These are phyloP conservation scores for Pitta sordida DNA, from an alignment of 2,113 vertebrate species.

Conservation along the genomic window DNA sequence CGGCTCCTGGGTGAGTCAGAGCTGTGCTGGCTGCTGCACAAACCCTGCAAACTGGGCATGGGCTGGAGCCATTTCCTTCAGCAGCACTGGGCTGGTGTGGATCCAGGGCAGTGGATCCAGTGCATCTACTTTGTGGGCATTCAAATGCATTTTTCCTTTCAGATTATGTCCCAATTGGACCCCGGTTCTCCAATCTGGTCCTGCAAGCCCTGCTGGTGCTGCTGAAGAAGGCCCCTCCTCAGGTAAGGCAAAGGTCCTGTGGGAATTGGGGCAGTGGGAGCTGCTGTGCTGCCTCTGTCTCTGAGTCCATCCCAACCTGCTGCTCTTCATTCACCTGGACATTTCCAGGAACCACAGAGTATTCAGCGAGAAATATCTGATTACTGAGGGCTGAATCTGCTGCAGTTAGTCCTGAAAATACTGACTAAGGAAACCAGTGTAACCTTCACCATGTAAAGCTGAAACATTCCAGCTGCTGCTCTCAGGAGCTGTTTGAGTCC, in stretches of 20 bases:
- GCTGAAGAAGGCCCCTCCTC: constrained; percentile 92
- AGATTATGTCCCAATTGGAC: constrained; percentile 97
- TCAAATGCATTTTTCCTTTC: constrained; percentile 38
- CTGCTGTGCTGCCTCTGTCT: not conserved
- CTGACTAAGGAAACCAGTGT: not conserved
- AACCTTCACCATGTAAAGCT: not conserved
- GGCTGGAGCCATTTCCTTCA: not conserved
- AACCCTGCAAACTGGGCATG: not conserved
- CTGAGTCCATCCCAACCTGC: not conserved
- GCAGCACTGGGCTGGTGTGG: not conserved
- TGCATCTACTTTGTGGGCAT: not conserved
- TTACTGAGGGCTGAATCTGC: not conserved
- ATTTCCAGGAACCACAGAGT: not conserved
- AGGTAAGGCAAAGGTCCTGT: constrained; percentile 72
- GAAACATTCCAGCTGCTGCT: not conserved
- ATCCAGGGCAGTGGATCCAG: not conserved
- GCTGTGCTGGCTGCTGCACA: too few relatives aligned
- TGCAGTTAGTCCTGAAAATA: not conserved
- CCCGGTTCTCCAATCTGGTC: constrained; percentile 95
- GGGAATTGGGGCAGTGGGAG: not conserved
- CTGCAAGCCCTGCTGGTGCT: constrained; percentile 92
- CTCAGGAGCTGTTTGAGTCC: not conserved
- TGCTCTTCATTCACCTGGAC: not conserved
- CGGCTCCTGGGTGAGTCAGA: constrained; percentile 85
- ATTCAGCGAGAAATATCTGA: not conserved